Conservation (phyloP, 2,888 invertebrate genomes). For the Pristionchus exspectatus region DNA sequence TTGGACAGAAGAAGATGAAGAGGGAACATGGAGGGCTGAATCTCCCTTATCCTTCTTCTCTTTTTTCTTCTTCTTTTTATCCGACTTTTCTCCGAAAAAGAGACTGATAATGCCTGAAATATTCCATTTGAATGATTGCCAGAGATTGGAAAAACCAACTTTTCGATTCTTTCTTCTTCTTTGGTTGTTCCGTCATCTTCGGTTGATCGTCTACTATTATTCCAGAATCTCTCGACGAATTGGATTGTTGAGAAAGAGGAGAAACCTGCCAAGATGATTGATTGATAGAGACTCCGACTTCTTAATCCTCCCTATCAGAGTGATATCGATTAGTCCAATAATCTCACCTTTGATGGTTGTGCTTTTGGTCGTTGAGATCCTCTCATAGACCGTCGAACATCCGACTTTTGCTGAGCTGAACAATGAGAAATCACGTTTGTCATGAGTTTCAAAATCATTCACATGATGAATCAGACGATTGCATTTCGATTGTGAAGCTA, state of each 20-base stretch:
- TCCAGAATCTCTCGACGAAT: conserved; percentile 46
- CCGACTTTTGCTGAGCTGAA: conserved; percentile 39
- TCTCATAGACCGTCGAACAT: conserved; percentile 36
- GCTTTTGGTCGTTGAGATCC: background rate
- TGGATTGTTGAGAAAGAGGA: conserved; percentile 53
- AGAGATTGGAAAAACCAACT: background rate
- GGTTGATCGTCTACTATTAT: background rate
- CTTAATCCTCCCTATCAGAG: background rate
- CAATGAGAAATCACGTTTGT: conserved; percentile 4
- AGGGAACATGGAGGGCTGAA: background rate
- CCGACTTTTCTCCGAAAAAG: background rate
- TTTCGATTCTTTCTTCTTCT: conserved; percentile 9
- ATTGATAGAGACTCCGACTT: background rate
- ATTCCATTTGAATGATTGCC: background rate
- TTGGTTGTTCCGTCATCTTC: background rate
- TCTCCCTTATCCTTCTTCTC: conserved; percentile 39
- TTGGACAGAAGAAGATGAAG: background rate
- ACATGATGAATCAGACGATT: background rate
- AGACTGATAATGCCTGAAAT: background rate
- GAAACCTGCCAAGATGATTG: conserved; percentile 32
- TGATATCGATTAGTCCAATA: conserved; percentile 1
- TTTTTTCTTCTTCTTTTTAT: conserved; percentile 43
- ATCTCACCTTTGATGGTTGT: conserved; percentile 35
- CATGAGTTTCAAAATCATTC: conserved; percentile 1
- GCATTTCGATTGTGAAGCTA: background rate